Conservation (phyloP, 2,113 vertebrate species). For the Hippocampus mohnikei region DNA sequence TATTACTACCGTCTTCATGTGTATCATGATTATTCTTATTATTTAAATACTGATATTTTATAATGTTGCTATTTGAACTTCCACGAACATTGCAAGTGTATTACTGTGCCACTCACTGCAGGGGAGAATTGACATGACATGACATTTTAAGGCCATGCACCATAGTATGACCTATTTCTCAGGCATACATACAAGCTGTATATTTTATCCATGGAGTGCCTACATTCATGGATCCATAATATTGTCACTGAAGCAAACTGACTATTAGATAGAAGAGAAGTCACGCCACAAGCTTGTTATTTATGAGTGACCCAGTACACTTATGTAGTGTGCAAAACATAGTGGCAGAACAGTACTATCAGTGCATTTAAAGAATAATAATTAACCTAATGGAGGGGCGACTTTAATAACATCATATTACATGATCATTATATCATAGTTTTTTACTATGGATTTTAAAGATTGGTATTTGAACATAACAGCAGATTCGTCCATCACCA, state of each 20-base stretch:
- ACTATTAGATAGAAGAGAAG: not conserved
- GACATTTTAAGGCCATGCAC: constrained; percentile 57
- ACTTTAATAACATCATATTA: constrained; percentile 1
- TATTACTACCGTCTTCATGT: not conserved
- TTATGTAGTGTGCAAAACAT: not conserved
- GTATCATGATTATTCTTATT: not conserved
- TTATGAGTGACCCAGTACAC: constrained; percentile 3
- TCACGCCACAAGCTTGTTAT: constrained; percentile 2
- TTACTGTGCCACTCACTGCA: constrained; percentile 9
- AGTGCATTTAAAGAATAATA: not conserved
- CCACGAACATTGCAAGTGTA: constrained; percentile 22
- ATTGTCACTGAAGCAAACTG: constrained; percentile 21
- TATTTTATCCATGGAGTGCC: not conserved
- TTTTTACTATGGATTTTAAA: constrained; percentile 7
- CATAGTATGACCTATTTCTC: not conserved
- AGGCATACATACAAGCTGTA: constrained; percentile 4
- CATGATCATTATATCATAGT: not conserved
- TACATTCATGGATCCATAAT: constrained; percentile 29
- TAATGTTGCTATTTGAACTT: constrained; percentile 13
- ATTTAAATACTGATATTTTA: constrained; percentile 14
- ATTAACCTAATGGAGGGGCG: not conserved
- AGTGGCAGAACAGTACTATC: not conserved
- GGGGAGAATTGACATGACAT: constrained; percentile 31
- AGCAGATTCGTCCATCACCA: constrained; percentile 8
- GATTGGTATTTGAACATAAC: constrained; percentile 3